A percentile compares a stretch with the other conserved stretches of the same genome.
phyloP scores from a whole-genome alignment of 2,113 vertebrate species.

The Callipepla californica region DNA sequence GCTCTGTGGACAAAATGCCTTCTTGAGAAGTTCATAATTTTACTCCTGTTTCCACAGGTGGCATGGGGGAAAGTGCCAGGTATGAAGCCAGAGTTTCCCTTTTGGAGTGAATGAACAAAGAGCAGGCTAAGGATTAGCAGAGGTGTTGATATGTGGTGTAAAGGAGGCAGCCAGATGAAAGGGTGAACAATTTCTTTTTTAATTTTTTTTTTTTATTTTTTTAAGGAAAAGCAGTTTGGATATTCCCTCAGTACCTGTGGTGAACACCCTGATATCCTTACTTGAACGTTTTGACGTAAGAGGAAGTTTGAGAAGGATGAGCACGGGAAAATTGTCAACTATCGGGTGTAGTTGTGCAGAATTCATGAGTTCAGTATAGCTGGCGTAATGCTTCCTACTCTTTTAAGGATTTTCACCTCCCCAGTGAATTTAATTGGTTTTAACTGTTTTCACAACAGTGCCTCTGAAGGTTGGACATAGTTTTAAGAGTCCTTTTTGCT shows the following conservation, averaged over 20 bases:
- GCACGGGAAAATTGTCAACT: neutral
- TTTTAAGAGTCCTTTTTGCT: neutral
- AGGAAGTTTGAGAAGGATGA: neutral
- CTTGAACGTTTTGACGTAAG: neutral
- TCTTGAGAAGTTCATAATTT: neutral
- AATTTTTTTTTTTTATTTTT: neutral
- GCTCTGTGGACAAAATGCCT: neutral
- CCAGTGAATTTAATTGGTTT: neutral
- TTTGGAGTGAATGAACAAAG: neutral
- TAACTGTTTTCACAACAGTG: neutral
- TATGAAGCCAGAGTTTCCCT: neutral
- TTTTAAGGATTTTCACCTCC: neutral
- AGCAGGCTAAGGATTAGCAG: neutral
- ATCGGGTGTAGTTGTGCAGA: neutral
- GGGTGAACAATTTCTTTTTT: neutral
- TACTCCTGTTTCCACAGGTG: rapidly evolving
- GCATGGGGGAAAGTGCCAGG: neutral
- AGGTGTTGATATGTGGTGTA: rapidly evolving
- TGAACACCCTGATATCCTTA: neutral
- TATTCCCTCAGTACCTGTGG: neutral
- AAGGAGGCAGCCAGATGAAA: neutral
- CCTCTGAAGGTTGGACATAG: neutral
- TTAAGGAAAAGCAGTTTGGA: neutral
- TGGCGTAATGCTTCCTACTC: neutral
- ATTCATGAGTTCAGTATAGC: neutral